Conservation (phyloP, 2,113 vertebrate species). For the Heterotis niloticus region DNA sequence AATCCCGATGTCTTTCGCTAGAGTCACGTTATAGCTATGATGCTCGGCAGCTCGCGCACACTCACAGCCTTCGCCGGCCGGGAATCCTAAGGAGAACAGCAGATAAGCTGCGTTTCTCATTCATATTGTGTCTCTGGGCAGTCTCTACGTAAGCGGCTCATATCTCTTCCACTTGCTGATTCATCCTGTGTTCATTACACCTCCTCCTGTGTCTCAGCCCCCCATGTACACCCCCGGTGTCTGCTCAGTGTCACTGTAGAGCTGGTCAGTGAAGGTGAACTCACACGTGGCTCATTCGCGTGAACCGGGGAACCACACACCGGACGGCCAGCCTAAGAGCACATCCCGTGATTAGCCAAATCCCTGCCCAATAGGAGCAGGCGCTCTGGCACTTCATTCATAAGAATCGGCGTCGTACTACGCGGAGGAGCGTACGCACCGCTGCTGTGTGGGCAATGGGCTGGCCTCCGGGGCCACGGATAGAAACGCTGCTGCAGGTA, state of each 20-base stretch:
- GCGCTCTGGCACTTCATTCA: conserved; percentile 60
- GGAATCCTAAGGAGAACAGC: background rate
- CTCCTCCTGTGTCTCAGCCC: background rate
- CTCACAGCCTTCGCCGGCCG: too few species aligned
- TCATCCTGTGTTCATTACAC: conserved; percentile 31
- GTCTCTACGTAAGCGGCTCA: conserved; percentile 38
- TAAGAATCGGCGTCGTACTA: conserved; percentile 51
- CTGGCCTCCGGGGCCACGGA: background rate
- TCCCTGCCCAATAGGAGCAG: conserved; percentile 54
- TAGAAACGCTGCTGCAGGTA: background rate
- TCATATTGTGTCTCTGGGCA: too few species aligned
- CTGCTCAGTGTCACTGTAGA: conserved; percentile 27
- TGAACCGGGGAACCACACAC: conserved; percentile 24
- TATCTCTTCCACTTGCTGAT: conserved; percentile 42
- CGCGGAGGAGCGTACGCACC: conserved; percentile 48
- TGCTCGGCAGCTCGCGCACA: too few species aligned
- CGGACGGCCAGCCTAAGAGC: conserved; percentile 26
- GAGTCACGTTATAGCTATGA: too few species aligned
- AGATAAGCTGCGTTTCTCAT: background rate
- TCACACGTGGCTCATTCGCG: conserved; percentile 40
- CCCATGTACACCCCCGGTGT: conserved; percentile 15
- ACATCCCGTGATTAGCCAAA: conserved; percentile 38
- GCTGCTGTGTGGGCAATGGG: conserved; percentile 6
- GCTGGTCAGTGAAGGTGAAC: conserved; percentile 37
- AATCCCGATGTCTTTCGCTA: too few species aligned